A percentile compares a stretch with the other conserved stretches of the same genome.
Evolutionary conservation across 2,888 invertebrate species (phyloP).

Genomic region (Trichogramma evanescens): DNA sequence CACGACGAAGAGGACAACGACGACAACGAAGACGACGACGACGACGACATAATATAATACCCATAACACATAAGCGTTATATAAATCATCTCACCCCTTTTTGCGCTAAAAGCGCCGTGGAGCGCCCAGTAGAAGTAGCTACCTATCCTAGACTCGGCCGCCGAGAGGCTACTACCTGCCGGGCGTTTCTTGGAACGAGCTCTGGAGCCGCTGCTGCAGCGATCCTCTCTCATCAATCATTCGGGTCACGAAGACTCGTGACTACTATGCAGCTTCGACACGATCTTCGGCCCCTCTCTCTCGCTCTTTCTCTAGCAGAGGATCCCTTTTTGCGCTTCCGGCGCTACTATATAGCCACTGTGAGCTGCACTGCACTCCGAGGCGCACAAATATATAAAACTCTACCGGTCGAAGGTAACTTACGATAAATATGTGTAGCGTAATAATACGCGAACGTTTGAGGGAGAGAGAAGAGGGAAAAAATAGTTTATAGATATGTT

Average conservation of each 20-base stretch:
- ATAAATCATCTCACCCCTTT: conserved; percentile 12
- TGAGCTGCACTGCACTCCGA: too few relatives aligned
- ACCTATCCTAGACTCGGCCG: too few relatives aligned
- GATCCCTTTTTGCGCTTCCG: too few relatives aligned
- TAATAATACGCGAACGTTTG: too few relatives aligned
- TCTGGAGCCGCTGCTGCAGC: not conserved
- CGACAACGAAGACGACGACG: not conserved
- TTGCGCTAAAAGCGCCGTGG: not conserved
- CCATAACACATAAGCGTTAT: not conserved
- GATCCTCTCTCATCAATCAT: conserved; percentile 19
- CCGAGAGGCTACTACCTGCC: too few relatives aligned
- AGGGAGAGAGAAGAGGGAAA: too few relatives aligned
- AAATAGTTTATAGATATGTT: too few relatives aligned
- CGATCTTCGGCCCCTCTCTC: conserved; percentile 1
- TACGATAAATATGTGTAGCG: too few relatives aligned
- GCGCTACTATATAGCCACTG: too few relatives aligned
- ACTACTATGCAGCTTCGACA: conserved; percentile 14
- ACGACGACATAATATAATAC: not conserved
- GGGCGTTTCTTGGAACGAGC: not conserved
- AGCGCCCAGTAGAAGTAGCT: not conserved
- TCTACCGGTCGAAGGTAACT: too few relatives aligned
- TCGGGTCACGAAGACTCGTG: conserved; percentile 22
- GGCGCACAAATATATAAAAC: too few relatives aligned
- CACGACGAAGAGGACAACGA: not conserved
- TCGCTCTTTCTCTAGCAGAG: too few relatives aligned